Base-by-base conservation (phyloP, 2,797 vertebrate species). In the Peromyscus attwateri region DNA sequence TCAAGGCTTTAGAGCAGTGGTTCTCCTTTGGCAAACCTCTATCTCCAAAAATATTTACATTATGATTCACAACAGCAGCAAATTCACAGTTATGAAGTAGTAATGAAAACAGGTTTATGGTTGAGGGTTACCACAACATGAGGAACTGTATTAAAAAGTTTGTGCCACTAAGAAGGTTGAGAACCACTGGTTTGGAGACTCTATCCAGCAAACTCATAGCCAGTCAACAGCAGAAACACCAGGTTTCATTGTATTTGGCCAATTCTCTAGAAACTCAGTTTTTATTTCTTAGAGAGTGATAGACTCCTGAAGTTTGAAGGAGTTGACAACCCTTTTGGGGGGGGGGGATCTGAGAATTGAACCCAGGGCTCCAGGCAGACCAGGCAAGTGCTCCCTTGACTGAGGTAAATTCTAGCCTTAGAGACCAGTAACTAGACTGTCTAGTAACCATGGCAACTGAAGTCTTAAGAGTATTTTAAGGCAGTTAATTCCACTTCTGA, bases 181-280 rank as follows among this genome's bases (percentile, higher is more conserved):
- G 37, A 75, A 43, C 23, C 40, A 75, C 23, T 75, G 71, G 3
- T 19, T 92, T 83, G 57, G 43, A 60, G 37, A 52, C 16, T 79
- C 14, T 1, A 77, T 64, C 27, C 34, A 66, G 34, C 46, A 91
- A 57, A 23, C 66, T 37, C 92, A 71, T 64, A 6, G 19, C 29
- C 43, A 91, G 31, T 19, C 43, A n/a, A 40, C 13, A 46, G 27
- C 90, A 93, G 34, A 62, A 37, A 46, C 31, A 81, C 14, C 19
- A 91, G 23, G 19, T 71, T 97, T 96, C 43, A 92, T 2, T 57
- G 70, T 25, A 49, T 88, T 80, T 91, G 23, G 52, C 80, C 52
- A 87, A 75, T 66, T 91, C 52, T 89, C 49, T 46, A 37, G 40
- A 82, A 91, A 3, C 9, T 83, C 49, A 13, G 11, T 73, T 95